A percentile compares a stretch with the other conserved stretches of the same genome.
Conservation (phyloP, 2,888 invertebrate species). For the Pristionchus maxplancki region DNA sequence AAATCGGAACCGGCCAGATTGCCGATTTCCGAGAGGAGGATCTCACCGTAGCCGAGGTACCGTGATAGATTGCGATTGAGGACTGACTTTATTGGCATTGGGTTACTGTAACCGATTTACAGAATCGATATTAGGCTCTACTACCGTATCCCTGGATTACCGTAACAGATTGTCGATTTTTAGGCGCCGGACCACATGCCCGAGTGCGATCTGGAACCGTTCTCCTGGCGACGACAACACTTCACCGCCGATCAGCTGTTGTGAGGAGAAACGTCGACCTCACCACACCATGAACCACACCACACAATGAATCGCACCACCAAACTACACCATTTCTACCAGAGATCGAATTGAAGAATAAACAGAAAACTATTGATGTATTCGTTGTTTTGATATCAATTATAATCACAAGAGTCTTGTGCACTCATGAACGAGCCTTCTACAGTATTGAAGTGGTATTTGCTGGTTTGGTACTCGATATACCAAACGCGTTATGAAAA, state of each 20-base stretch:
- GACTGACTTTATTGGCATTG: too few relatives aligned
- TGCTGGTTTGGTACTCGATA: too few relatives aligned
- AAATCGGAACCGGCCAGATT: not conserved
- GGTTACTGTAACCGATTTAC: too few relatives aligned
- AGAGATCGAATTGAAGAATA: conserved; percentile 23
- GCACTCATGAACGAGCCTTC: too few relatives aligned
- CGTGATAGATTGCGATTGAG: not conserved
- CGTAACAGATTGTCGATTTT: not conserved
- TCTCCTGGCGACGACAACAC: conserved; percentile 17
- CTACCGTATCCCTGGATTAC: too few relatives aligned
- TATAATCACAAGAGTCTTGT: too few relatives aligned
- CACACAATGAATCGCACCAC: too few relatives aligned
- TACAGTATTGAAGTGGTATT: too few relatives aligned
- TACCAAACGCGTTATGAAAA: too few relatives aligned
- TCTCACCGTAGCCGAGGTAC: not conserved
- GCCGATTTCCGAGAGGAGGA: not conserved
- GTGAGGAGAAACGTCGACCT: conserved; percentile 44
- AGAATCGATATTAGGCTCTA: too few relatives aligned
- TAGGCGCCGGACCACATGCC: conserved; percentile 51
- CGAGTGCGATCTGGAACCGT: conserved; percentile 48
- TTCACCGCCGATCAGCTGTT: conserved; percentile 48
- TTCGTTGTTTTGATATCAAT: too few relatives aligned
- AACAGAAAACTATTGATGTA: not conserved
- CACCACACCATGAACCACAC: not conserved
- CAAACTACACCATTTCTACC: not conserved